Evolutionary conservation across 2,888 invertebrate species (phyloP).

Genomic region (Girardia tigrina): DNA sequence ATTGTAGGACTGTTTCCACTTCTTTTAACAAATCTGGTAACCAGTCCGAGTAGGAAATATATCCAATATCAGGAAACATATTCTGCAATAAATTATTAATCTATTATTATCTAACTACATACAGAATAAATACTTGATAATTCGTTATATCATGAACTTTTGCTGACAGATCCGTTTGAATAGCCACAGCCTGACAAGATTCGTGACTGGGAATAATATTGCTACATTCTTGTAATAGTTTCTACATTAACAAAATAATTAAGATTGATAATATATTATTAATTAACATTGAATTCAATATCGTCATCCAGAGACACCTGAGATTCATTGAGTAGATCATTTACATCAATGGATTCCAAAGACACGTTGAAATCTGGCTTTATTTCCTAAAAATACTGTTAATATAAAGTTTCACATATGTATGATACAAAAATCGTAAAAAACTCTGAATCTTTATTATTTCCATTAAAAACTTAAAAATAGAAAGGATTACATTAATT

Average conservation of each 20-base stretch:
- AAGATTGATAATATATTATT: neutral
- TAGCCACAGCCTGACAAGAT: neutral
- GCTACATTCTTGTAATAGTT: neutral
- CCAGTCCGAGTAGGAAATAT: neutral
- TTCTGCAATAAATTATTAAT: neutral
- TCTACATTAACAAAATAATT: neutral
- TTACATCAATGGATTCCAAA: neutral
- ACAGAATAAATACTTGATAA: neutral
- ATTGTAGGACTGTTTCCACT: neutral
- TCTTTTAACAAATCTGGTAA: constrained; percentile 6
- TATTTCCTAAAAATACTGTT: too few relatives aligned
- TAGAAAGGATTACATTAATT: too few relatives aligned
- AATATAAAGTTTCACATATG: too few relatives aligned
- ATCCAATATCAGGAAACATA: neutral
- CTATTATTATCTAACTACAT: neutral
- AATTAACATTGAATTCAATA: neutral
- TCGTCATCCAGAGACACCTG: neutral
- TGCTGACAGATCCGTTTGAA: neutral
- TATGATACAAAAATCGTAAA: too few relatives aligned
- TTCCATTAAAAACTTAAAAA: too few relatives aligned
- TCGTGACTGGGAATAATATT: neutral
- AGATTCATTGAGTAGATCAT: neutral
- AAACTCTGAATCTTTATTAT: too few relatives aligned
- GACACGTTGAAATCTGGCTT: neutral
- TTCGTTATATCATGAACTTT: neutral